phyloP scores from a whole-genome alignment of 2,888 invertebrate species.

The Ornithoptera alexandrae region DNA sequence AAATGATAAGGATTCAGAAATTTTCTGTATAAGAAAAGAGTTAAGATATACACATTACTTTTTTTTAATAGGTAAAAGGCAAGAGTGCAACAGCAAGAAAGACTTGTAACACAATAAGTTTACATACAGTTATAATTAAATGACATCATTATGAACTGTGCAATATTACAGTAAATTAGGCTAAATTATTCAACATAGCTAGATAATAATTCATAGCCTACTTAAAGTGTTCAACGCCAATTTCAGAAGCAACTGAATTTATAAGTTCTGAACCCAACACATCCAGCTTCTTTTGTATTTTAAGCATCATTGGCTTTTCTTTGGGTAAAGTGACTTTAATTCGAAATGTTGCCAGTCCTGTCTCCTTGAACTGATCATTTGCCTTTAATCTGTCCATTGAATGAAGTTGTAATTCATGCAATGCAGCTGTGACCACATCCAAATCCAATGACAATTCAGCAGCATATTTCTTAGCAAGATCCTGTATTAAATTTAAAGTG shows the following conservation, averaged over 20 bases:
- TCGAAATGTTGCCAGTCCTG: conserved; percentile 86
- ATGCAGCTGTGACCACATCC: conserved; percentile 74
- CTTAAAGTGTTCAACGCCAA: conserved; percentile 65
- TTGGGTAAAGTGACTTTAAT: conserved; percentile 82
- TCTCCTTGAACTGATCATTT: conserved; percentile 83
- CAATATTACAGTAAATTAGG: too few species aligned
- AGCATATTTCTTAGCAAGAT: conserved; percentile 81
- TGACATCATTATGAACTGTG: too few species aligned
- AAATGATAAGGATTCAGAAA: too few species aligned
- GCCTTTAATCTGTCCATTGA: conserved; percentile 87
- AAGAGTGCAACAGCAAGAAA: too few species aligned
- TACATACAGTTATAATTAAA: too few species aligned
- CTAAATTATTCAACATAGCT: too few species aligned
- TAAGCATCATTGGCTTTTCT: conserved; percentile 69
- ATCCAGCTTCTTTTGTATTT: conserved; percentile 79
- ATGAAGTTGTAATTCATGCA: conserved; percentile 83
- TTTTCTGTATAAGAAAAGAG: too few species aligned
- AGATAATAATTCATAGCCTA: conserved; percentile 36
- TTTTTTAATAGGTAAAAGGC: too few species aligned
- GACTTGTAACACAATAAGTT: too few species aligned
- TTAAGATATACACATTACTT: too few species aligned
- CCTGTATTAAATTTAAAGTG: conserved; percentile 59
- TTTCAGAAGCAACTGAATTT: conserved; percentile 68
- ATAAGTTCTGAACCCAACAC: conserved; percentile 79
- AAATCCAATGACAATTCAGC: conserved; percentile 73